Conservation (phyloP, 2,797 vertebrate species). For the Ispidina picta region DNA sequence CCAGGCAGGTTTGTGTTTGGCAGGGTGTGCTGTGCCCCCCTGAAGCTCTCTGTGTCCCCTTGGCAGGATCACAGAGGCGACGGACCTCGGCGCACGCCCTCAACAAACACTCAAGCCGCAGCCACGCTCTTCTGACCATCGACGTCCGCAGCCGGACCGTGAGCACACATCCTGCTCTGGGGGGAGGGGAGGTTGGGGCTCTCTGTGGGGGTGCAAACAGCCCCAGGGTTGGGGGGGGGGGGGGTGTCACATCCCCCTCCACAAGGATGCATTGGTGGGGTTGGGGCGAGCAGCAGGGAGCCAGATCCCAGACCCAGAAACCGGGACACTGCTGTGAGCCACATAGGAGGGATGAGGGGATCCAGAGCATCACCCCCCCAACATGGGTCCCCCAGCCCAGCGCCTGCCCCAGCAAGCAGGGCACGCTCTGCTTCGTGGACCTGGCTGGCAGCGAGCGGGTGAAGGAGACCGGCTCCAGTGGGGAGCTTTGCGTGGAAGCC, state of each 20-base stretch:
- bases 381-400: background rate
- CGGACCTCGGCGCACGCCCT: conserved; percentile 73
- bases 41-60: background rate
- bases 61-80: conserved; percentile 72
- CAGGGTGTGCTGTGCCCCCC: background rate
- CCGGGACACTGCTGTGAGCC: background rate
- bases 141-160: conserved; percentile 24
- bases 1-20: background rate
- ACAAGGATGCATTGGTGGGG: fast-evolving
- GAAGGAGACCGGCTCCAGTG: conserved; percentile 66
- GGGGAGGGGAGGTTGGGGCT: background rate
- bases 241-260: background rate
- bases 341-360: fast-evolving
- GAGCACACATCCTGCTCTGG: background rate
- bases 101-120: conserved; percentile 81
- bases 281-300: background rate
- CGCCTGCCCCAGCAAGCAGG: conserved; percentile 26
- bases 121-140: conserved; percentile 79
- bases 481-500: conserved; percentile 76
- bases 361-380: background rate
- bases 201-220: background rate
- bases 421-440: conserved; percentile 79
- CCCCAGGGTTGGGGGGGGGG: too few relatives aligned
- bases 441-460: conserved; percentile 80
- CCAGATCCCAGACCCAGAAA: background rate